phyloP scores from a whole-genome alignment of 1,140 invertebrate species.

The Bombus affinis region DNA sequence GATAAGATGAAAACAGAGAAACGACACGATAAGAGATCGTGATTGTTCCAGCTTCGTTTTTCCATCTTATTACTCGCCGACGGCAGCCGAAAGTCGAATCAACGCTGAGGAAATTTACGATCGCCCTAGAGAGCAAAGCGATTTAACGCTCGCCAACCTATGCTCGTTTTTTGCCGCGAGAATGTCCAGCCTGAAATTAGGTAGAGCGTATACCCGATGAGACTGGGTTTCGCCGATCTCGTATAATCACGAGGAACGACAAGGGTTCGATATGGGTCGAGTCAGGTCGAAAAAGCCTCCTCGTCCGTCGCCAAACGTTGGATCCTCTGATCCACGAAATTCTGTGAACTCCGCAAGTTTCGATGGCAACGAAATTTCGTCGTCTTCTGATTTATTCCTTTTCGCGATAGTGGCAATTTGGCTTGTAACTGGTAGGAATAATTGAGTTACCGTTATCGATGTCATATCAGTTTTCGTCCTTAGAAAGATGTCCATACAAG shows the following conservation, averaged over 20 bases:
- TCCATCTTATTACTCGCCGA: constrained; percentile 33
- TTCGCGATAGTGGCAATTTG: too few relatives aligned
- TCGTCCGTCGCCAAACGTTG: too few relatives aligned
- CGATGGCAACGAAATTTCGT: too few relatives aligned
- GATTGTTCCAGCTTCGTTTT: neutral
- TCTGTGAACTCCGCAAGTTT: neutral
- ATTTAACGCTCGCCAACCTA: constrained; percentile 42
- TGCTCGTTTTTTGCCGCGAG: constrained; percentile 16
- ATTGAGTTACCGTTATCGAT: too few relatives aligned
- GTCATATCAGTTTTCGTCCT: too few relatives aligned
- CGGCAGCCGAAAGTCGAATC: constrained; percentile 41
- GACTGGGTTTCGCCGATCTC: neutral
- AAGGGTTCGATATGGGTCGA: neutral
- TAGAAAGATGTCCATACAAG: too few relatives aligned
- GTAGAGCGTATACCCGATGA: neutral
- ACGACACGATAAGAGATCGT: constrained; percentile 16
- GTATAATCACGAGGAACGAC: constrained; percentile 22
- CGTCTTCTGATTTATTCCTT: too few relatives aligned
- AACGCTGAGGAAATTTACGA: constrained; percentile 59
- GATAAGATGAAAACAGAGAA: neutral
- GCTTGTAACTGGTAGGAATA: too few relatives aligned
- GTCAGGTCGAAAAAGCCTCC: neutral
- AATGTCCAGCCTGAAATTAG: constrained; percentile 52
- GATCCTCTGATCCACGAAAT: neutral
- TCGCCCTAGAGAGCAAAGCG: constrained; percentile 33